Conservation (phyloP, 35 echinoderm and acorn worm species). For the Ptychodera flava region DNA sequence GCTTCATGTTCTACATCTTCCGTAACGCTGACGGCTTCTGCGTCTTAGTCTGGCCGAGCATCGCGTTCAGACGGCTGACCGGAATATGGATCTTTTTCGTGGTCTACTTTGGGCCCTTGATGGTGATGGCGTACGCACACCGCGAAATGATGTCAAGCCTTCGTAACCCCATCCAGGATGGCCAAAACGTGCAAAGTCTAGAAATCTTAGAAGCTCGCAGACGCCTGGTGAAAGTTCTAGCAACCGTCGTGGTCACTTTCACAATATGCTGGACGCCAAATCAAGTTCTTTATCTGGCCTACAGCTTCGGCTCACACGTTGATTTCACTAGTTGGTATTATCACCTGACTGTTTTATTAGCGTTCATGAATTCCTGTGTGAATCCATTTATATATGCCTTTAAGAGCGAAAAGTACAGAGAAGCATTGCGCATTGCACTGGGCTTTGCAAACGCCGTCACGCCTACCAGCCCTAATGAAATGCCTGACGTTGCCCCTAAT, state of each 20-base stretch:
- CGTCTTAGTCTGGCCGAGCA: constrained; percentile 50
- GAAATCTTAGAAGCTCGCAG: constrained; percentile 65
- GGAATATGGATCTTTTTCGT: constrained; percentile 76
- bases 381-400: constrained; percentile 95
- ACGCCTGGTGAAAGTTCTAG: constrained; percentile 78
- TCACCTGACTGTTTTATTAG: constrained; percentile 73
- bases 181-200: constrained; percentile 36
- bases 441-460: not conserved
- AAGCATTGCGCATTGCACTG: constrained; percentile 50
- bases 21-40: constrained; percentile 43
- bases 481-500: too few species aligned
- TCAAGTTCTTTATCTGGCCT: constrained; percentile 84
- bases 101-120: constrained; percentile 78
- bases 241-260: constrained; percentile 68
- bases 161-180: constrained; percentile 23
- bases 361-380: constrained; percentile 83
- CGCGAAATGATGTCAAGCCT: constrained; percentile 63
- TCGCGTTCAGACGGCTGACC: constrained; percentile 46
- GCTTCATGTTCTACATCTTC: constrained; percentile 82
- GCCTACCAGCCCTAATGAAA: too few species aligned
- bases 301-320: constrained; percentile 64
- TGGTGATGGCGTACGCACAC: constrained; percentile 74
- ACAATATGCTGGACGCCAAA: constrained; percentile 94
- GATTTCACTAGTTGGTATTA: constrained; percentile 75
- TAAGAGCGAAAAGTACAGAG: constrained; percentile 69